Conservation (phyloP, 2,888 invertebrate genomes). For the Melanostoma mellinum region DNA sequence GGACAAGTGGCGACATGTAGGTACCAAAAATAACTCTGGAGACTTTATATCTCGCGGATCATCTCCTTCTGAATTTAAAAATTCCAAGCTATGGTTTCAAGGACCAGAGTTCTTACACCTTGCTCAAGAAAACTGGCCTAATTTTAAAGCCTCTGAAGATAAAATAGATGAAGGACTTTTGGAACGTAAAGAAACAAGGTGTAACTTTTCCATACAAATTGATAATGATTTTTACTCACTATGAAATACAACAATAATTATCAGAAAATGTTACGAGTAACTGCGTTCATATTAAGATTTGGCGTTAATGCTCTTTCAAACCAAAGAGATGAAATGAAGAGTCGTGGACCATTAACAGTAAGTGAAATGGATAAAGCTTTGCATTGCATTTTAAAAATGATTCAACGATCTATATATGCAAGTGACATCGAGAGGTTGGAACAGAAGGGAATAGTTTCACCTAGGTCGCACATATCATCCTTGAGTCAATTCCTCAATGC, state of each 20-base stretch:
- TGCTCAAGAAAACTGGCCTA: constrained; percentile 17
- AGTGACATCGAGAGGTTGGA: background rate
- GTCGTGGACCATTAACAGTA: background rate
- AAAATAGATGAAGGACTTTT: background rate
- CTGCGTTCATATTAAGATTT: constrained; percentile 12
- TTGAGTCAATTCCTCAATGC: background rate
- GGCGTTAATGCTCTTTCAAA: background rate
- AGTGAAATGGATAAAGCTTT: background rate
- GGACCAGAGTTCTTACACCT: constrained; percentile 39
- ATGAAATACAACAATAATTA: constrained; percentile 1
- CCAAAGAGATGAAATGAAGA: background rate
- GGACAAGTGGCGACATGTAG: constrained; percentile 33
- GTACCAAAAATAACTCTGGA: constrained; percentile 43
- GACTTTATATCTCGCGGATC: constrained; percentile 45
- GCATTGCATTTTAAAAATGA: background rate
- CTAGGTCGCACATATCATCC: background rate
- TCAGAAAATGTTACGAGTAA: background rate
- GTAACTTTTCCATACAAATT: background rate
- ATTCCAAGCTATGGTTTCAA: constrained; percentile 23
- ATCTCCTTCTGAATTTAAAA: constrained; percentile 26
- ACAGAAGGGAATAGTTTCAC: background rate
- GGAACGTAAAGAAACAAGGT: background rate
- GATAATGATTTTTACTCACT: background rate
- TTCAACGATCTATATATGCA: background rate
- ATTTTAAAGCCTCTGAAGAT: background rate